Conservation (phyloP, 2,888 invertebrate species). For the Neocrepidodera transversa region DNA sequence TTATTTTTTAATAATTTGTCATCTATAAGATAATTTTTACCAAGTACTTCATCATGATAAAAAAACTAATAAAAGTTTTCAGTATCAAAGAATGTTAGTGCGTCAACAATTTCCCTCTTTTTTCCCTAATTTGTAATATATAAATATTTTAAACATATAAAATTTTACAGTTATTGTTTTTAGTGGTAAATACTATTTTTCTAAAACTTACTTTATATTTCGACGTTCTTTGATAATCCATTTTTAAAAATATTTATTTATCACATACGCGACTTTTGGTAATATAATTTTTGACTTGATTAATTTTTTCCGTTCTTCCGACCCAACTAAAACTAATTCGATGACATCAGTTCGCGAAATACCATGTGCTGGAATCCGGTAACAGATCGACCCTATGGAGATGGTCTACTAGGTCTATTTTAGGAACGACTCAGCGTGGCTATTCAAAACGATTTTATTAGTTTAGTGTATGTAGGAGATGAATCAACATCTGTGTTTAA, state of each 20-base stretch:
- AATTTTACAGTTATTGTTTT: no score
- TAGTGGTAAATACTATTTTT: no score
- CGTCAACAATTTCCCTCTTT: no score
- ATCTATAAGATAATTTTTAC: no score
- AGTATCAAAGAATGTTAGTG: no score
- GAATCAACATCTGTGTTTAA: slow-evolving; percentile 50
- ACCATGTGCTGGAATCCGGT: slow-evolving; percentile 37
- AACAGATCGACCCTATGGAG: slow-evolving; percentile 32
- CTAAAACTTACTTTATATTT: slow-evolving; percentile 17
- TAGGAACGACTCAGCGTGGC: slow-evolving; percentile 17
- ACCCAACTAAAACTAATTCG: slow-evolving; percentile 30
- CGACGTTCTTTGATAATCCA: slow-evolving; percentile 6
- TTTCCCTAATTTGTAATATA: no score
- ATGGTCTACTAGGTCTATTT: slow-evolving; percentile 40
- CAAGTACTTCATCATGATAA: no score
- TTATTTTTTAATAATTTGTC: no score
- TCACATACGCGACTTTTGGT: no score
- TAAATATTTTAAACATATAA: no score
- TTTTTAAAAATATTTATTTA: neutral
- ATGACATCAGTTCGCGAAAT: slow-evolving; percentile 54
- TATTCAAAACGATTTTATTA: slow-evolving; percentile 43
- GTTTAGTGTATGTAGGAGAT: slow-evolving; percentile 54
- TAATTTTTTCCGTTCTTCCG: no score
- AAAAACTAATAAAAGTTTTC: no score
- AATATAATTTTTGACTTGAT: neutral